These are phyloP conservation scores for Vimba vimba DNA, from an alignment of 2,113 vertebrate genomes.

Conservation along the genomic window DNA sequence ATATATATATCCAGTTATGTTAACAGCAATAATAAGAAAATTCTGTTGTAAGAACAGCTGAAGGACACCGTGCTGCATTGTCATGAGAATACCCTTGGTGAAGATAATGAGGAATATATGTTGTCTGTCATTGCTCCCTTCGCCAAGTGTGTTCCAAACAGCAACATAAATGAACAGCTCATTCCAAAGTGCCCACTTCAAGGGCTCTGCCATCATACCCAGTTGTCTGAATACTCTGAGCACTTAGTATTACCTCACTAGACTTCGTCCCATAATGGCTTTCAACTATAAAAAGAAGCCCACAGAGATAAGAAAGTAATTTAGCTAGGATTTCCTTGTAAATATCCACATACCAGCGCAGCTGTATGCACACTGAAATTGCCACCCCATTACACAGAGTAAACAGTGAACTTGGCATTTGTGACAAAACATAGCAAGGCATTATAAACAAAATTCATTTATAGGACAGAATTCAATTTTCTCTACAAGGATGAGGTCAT, in stretches of 20 bases:
- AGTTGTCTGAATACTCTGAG: not conserved
- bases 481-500: not conserved
- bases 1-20: no score
- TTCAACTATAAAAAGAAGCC: not conserved
- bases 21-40: no score
- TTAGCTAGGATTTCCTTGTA: not conserved
- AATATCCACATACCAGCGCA: not conserved
- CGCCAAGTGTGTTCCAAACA: no score
- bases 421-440: not conserved
- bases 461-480: not conserved
- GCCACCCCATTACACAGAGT: not conserved
- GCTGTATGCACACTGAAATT: not conserved
- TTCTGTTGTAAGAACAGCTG: no score
- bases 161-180: no score
- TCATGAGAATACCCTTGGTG: no score
- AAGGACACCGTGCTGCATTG: no score
- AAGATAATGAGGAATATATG: no score
- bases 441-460: not conserved
- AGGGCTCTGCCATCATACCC: not conserved
- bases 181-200: no score
- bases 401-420: conserved; percentile 6
- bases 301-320: not conserved
- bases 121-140: no score
- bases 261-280: not conserved
- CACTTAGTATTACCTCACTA: not conserved